These are phyloP conservation scores for Conus ventricosus DNA, from an alignment of 1,140 invertebrate genomes.

Conservation along the genomic window DNA sequence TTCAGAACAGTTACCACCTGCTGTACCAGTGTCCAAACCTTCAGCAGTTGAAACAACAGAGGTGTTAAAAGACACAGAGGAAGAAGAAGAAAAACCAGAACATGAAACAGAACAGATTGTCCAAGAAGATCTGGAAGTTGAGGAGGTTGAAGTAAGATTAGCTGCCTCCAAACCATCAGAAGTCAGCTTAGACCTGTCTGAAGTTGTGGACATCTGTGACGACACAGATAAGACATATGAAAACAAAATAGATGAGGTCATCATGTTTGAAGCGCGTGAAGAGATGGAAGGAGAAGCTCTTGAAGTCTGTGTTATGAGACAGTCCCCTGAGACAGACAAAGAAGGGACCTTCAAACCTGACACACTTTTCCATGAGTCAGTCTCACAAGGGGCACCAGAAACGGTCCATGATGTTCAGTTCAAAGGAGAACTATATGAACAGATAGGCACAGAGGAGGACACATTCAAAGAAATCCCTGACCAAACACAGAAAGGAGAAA, in stretches of 20 bases:
- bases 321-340: constrained; percentile 71
- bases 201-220: constrained; percentile 20
- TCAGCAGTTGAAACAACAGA: too few relatives aligned
- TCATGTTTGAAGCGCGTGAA: constrained; percentile 29
- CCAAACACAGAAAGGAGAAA: constrained; percentile 17
- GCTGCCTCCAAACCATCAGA: constrained; percentile 2
- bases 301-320: constrained; percentile 73
- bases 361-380: background rate
- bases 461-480: constrained; percentile 21
- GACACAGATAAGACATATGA: constrained; percentile 36
- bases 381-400: constrained; percentile 20
- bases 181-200: constrained; percentile 17
- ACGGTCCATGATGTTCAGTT: constrained; percentile 30
- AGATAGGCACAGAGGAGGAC: constrained; percentile 12
- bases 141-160: constrained; percentile 41
- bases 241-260: constrained; percentile 26
- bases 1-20: background rate
- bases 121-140: constrained; percentile 55
- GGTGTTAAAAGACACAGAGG: constrained; percentile 37
- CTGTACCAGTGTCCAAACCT: too few relatives aligned
- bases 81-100: constrained; percentile 23
- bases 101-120: constrained; percentile 40
- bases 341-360: constrained; percentile 62
- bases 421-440: constrained; percentile 17
- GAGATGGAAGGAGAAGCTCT: constrained; percentile 63